Conservation (phyloP, 2,888 invertebrate genomes). For the Caenorhabditis macrosperma region DNA sequence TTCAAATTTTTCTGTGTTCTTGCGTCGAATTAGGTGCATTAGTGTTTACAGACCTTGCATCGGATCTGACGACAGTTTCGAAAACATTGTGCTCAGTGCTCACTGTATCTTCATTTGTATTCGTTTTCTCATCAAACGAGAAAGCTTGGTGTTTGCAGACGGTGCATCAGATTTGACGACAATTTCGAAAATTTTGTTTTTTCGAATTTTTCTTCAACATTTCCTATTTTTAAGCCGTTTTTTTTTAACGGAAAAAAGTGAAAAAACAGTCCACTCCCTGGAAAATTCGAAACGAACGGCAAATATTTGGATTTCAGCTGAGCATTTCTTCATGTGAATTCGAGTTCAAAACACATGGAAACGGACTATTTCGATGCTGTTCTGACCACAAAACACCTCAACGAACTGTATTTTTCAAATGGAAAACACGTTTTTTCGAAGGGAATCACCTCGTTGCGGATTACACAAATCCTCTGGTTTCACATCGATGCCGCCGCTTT, state of each 20-base stretch:
- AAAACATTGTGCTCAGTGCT: too few species aligned
- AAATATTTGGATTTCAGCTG: slow-evolving; percentile 34
- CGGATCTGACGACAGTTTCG: too few species aligned
- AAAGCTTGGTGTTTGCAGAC: not conserved
- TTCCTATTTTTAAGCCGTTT: not conserved
- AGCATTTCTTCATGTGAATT: not conserved
- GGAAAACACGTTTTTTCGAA: not conserved
- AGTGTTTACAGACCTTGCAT: too few species aligned
- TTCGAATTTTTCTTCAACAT: not conserved
- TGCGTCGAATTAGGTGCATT: too few species aligned
- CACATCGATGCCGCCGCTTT: too few species aligned
- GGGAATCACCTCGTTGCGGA: too few species aligned
- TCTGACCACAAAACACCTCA: not conserved
- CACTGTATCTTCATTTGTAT: not conserved
- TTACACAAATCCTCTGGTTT: not conserved
- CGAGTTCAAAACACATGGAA: not conserved
- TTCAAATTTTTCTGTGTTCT: too few species aligned
- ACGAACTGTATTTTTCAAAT: not conserved
- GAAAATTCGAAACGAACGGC: not conserved
- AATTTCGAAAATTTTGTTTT: not conserved
- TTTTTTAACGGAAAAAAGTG: not conserved
- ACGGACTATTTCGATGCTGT: not conserved
- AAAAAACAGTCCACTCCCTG: not conserved
- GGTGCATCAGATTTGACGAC: not conserved
- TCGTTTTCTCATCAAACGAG: not conserved